These are phyloP conservation scores for Troides helena DNA, from an alignment of 2,888 invertebrate species.

Conservation along the genomic window DNA sequence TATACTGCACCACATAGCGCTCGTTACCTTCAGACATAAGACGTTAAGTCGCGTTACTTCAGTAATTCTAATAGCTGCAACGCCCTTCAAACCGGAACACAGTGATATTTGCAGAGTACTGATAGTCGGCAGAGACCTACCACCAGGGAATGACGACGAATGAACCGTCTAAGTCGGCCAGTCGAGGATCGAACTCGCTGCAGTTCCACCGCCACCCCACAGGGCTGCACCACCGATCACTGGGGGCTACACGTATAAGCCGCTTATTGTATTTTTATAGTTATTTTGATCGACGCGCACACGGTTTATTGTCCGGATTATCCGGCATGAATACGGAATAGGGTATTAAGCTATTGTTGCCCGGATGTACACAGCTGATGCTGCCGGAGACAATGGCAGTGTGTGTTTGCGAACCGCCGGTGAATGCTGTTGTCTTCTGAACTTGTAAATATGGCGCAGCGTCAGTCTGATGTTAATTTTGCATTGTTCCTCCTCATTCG, in stretches of 20 bases:
- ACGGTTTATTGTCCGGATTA: slow-evolving; percentile 64
- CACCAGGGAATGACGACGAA: no score
- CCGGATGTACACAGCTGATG: slow-evolving; percentile 73
- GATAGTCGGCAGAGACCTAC: no score
- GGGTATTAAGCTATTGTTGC: slow-evolving; percentile 64
- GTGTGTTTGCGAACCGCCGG: slow-evolving; percentile 65
- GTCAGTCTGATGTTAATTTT: background rate
- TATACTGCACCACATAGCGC: no score
- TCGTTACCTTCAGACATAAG: no score
- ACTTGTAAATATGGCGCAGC: slow-evolving; percentile 55
- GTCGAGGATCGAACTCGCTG: slow-evolving; percentile 48
- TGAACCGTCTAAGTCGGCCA: slow-evolving; percentile 25
- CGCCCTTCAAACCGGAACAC: no score
- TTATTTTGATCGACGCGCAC: slow-evolving; percentile 75
- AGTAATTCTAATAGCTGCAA: no score
- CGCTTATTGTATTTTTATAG: slow-evolving; percentile 79
- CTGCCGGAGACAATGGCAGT: slow-evolving; percentile 53
- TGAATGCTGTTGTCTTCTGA: slow-evolving; percentile 56
- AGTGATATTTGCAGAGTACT: no score
- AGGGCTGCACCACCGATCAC: slow-evolving; percentile 38
- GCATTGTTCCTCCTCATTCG: no score
- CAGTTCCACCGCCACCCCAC: slow-evolving; percentile 5
- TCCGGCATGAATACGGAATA: slow-evolving; percentile 70
- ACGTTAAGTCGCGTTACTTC: no score
- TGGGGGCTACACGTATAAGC: slow-evolving; percentile 70